A percentile compares a stretch with the other conserved stretches of the same genome.
Conservation (phyloP, 2,113 vertebrate species). For the Macrotus californicus region DNA sequence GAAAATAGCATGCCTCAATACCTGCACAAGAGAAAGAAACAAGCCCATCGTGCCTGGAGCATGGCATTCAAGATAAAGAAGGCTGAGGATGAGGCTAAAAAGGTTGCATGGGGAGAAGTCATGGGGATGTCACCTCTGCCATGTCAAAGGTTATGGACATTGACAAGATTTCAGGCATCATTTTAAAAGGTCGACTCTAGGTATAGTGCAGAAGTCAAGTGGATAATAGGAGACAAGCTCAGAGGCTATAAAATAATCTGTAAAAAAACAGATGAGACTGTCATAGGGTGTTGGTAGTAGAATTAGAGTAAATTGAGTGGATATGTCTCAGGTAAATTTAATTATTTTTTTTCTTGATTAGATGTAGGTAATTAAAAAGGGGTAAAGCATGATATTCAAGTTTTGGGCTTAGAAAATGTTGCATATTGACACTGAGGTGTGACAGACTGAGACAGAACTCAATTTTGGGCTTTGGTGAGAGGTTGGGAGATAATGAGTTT, state of each 20-base stretch:
- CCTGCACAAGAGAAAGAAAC: background rate
- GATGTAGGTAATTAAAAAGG: background rate
- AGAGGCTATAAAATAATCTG: background rate
- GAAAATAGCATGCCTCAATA: background rate
- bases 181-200: background rate
- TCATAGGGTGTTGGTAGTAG: background rate
- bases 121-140: background rate
- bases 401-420: background rate
- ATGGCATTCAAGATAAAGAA: background rate
- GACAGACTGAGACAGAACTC: background rate
- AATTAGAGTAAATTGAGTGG: background rate
- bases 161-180: background rate
- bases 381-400: background rate
- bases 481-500: background rate
- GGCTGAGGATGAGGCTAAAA: background rate
- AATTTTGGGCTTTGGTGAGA: background rate
- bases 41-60: accelerated
- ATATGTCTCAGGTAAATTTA: background rate
- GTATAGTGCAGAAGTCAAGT: background rate
- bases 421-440: background rate
- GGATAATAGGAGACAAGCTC: background rate
- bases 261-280: background rate
- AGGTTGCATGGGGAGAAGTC: background rate
- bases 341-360: background rate
- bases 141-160: background rate